Base-by-base conservation (phyloP, 2,888 invertebrate genomes). In the Athripsodes cinereus region DNA sequence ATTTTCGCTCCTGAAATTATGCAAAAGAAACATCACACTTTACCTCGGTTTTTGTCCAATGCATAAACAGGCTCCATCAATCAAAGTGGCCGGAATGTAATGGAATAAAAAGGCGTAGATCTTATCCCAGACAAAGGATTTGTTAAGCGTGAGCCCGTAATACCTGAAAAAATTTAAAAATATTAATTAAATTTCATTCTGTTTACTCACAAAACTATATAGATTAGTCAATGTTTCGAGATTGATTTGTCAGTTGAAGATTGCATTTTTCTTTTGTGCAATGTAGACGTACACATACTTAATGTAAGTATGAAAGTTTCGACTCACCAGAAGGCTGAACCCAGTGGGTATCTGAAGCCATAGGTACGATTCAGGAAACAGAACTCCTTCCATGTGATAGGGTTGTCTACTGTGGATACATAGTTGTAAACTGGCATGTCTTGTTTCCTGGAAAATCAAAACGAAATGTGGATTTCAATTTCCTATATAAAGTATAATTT, bases 361-460 rank as follows among this genome's bases (percentile, higher is more conserved):
- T 82, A 76, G 8, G 71, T 70, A 65, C 81, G 63, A 62, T 81
- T 82, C 2, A 77, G 69, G 0, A 69, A 59, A 66, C 74, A 70
- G 66, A 90, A 90, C 49, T 87, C 80, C 0, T 77, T 81, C 96
- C 96, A 97, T 0, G 85, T 86, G 46, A 96, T 73, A 1, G 86
- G 84, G 68, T 93, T 92, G 60, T 89, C 82, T 1, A 80, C 78
- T 0, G 92, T 89, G 1, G 94, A 90, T 1, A 93, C 90, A 71
- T 87, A 92, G 74, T 96, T 95, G 76, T 89, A 95, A 48, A 95
- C 85, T 0, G 84, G 78, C 1, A 79, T 79, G 10, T 55, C 0
- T 71, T 56, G 57, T 26, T 57, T 59, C 34, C 71, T 72, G 67
- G 35, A 22, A 57, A 58, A 61, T 47, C 26, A 52, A 54, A 61